A percentile compares a stretch with the other conserved stretches of the same genome.
Conservation (phyloP, 2,888 invertebrate species). For the Euphydryas editha region DNA sequence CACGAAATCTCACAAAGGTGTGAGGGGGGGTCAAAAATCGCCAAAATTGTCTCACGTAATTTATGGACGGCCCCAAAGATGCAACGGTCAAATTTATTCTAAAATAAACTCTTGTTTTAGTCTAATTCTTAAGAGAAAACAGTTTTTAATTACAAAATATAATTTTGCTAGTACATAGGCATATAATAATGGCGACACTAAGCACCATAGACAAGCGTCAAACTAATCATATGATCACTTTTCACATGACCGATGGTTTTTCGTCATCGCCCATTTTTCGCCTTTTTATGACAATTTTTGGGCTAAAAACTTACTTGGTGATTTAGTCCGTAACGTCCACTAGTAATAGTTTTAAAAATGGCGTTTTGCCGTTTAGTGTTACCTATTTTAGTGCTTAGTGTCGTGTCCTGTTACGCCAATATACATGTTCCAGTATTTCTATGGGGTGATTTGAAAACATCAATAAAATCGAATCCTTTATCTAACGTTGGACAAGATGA, state of each 20-base stretch:
- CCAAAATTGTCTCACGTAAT: too few species aligned
- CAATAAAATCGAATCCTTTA: slow-evolving; percentile 62
- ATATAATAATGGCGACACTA: slow-evolving; percentile 37
- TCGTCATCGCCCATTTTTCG: slow-evolving; percentile 68
- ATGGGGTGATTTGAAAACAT: slow-evolving; percentile 76
- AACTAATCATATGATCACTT: slow-evolving; percentile 78
- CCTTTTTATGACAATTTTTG: slow-evolving; percentile 67
- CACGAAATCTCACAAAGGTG: too few species aligned
- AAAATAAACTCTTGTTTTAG: too few species aligned
- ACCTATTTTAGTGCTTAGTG: slow-evolving; percentile 70
- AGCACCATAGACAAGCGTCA: slow-evolving; percentile 66
- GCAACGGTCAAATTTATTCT: too few species aligned
- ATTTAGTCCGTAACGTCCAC: slow-evolving; percentile 69
- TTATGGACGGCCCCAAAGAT: too few species aligned
- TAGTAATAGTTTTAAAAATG: slow-evolving; percentile 68
- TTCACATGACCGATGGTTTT: slow-evolving; percentile 79
- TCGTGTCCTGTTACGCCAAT: slow-evolving; percentile 59
- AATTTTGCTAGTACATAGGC: too few species aligned
- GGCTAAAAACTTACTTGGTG: slow-evolving; percentile 55
- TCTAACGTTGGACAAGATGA: slow-evolving; percentile 56
- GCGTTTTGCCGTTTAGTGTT: slow-evolving; percentile 75
- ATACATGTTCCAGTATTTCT: slow-evolving; percentile 84
- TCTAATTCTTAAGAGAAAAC: too few species aligned
- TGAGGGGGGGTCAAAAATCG: too few species aligned
- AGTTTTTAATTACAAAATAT: too few species aligned